phyloP scores from a whole-genome alignment of 2,113 vertebrate species.

The Symphodus melops region DNA sequence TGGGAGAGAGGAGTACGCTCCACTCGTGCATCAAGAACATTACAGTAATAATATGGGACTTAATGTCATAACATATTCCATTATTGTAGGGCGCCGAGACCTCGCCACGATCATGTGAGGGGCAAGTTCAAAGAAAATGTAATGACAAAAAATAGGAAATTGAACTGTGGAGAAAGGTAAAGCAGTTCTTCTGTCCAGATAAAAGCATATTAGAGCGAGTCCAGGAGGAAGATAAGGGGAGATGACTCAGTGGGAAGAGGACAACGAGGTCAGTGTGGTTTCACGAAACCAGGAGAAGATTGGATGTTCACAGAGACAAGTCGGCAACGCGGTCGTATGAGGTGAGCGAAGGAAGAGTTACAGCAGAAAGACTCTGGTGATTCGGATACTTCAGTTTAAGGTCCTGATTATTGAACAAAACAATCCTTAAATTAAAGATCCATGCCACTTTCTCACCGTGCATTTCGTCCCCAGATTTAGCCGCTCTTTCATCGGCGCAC shows the following conservation, averaged over 20 bases:
- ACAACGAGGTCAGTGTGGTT: background rate
- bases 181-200: constrained; percentile 29
- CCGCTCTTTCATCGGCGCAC: constrained; percentile 65
- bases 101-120: constrained; percentile 11
- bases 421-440: constrained; percentile 65
- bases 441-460: constrained; percentile 63
- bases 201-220: constrained; percentile 35
- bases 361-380: constrained; percentile 4
- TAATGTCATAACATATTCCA: constrained; percentile 30
- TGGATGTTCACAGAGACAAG: constrained; percentile 7
- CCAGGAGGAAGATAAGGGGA: constrained; percentile 6
- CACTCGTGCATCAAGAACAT: constrained; percentile 29
- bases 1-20: constrained; percentile 1
- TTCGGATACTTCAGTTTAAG: constrained; percentile 26
- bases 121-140: background rate
- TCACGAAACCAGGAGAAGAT: constrained; percentile 5
- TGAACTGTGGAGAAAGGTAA: constrained; percentile 19
- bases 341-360: background rate
- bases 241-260: constrained; percentile 21
- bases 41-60: constrained; percentile 36
- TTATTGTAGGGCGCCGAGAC: constrained; percentile 17
- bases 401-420: constrained; percentile 16
- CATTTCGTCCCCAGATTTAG: constrained; percentile 60
- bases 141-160: background rate
- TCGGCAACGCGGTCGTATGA: constrained; percentile 25